phyloP scores from a whole-genome alignment of 23 tunicate genomes.

The Halocynthia aurantium region DNA sequence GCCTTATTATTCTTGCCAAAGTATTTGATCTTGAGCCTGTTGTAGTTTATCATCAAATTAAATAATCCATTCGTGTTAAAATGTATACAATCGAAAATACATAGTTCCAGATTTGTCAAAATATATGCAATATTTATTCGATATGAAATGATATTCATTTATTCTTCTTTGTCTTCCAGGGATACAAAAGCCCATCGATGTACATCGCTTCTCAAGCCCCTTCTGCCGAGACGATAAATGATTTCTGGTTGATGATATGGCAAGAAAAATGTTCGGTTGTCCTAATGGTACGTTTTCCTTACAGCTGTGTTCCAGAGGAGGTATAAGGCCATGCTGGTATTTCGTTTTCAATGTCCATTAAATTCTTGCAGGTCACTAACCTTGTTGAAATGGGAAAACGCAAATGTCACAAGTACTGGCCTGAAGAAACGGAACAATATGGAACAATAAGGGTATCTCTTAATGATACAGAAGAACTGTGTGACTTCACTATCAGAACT shows the following conservation, averaged over 20 bases:
- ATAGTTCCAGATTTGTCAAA: too few species aligned
- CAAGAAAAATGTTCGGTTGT: conserved; percentile 77
- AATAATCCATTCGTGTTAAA: too few species aligned
- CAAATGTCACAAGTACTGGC: conserved; percentile 96
- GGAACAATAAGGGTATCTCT: conserved; percentile 64
- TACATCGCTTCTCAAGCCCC: conserved; percentile 96
- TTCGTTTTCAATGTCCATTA: not conserved
- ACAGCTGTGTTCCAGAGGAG: not conserved
- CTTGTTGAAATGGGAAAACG: conserved; percentile 82
- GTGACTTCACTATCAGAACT: conserved; percentile 66
- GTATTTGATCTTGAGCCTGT: not conserved
- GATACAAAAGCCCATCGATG: conserved; percentile 68
- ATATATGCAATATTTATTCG: too few species aligned
- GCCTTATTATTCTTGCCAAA: not conserved
- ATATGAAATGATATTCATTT: too few species aligned
- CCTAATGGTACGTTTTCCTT: conserved; percentile 47
- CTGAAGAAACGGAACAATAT: conserved; percentile 59
- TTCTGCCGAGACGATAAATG: conserved; percentile 54
- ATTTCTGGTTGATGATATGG: conserved; percentile 98
- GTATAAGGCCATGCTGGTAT: not conserved
- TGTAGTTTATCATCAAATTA: too few species aligned
- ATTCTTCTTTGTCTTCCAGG: conserved; percentile 20
- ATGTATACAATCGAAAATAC: too few species aligned
- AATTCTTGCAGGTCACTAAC: conserved; percentile 54
- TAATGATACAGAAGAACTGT: conserved; percentile 30